These are phyloP conservation scores for Drosophila azteca DNA, from an alignment of 1,140 invertebrate genomes.

Conservation along the genomic window DNA sequence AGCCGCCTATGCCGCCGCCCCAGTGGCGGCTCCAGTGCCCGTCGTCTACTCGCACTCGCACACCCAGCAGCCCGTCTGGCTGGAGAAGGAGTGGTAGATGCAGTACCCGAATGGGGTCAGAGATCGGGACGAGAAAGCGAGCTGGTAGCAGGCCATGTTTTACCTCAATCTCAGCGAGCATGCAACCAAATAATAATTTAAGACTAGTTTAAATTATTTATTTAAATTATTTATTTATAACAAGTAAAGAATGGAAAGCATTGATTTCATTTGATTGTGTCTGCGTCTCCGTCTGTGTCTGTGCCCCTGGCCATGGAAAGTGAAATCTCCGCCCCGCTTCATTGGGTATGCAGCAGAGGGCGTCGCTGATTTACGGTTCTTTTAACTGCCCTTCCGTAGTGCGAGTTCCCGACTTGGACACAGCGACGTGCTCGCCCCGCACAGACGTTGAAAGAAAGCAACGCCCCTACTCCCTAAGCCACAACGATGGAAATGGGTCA, in stretches of 20 bases:
- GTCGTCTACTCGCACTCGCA: conserved; percentile 81
- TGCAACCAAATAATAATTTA: conserved; percentile 82
- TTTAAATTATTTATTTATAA: conserved; percentile 64
- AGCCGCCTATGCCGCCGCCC: conserved; percentile 64
- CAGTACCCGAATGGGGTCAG: not conserved
- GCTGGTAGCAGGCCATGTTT: conserved; percentile 58
- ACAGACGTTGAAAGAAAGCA: conserved; percentile 66
- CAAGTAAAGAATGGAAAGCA: conserved; percentile 35
- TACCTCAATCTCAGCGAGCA: conserved; percentile 72
- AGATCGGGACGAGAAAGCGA: conserved; percentile 20
- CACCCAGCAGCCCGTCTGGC: conserved; percentile 80
- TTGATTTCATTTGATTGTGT: conserved; percentile 28
- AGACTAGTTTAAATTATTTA: conserved; percentile 80
- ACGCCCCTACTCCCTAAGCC: not conserved
- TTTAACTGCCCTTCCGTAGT: conserved; percentile 55
- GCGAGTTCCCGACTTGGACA: conserved; percentile 27
- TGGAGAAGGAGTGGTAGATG: conserved; percentile 80
- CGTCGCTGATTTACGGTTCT: conserved; percentile 69
- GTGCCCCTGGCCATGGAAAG: conserved; percentile 45
- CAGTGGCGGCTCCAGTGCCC: conserved; percentile 71
- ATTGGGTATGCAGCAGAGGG: conserved; percentile 55
- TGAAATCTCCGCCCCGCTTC: conserved; percentile 61
- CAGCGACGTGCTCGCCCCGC: conserved; percentile 15
- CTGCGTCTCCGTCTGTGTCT: conserved; percentile 1
- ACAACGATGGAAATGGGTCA: conserved; percentile 53